Evolutionary conservation across 2,113 vertebrate genomes (phyloP).

Genomic region (Actenoides hombroni): DNA sequence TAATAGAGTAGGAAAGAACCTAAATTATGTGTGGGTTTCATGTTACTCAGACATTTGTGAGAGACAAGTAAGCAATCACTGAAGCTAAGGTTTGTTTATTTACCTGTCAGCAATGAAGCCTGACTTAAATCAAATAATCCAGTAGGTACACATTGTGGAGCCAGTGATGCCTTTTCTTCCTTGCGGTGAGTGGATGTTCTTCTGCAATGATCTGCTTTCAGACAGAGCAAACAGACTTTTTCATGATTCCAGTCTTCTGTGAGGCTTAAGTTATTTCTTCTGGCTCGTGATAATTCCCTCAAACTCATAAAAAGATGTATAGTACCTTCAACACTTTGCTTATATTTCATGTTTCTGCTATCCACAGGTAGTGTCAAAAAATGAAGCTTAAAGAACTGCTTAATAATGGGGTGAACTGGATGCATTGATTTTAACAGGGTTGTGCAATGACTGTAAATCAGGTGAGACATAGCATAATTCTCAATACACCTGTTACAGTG

Average conservation of each 20-base stretch:
- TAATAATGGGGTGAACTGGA: background rate
- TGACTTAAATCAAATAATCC: slow-evolving; percentile 8
- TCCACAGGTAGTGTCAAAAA: background rate
- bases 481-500: background rate
- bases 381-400: background rate
- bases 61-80: background rate
- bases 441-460: background rate
- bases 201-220: background rate
- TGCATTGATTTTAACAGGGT: background rate
- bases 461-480: background rate
- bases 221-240: background rate
- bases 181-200: background rate
- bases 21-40: background rate
- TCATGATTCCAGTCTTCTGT: background rate
- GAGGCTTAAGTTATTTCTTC: background rate
- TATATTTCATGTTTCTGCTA: background rate
- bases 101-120: slow-evolving; percentile 23
- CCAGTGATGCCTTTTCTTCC: background rate
- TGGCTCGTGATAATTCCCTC: background rate
- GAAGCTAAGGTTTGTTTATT: slow-evolving; percentile 44
- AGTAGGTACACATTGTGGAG: background rate
- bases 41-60: background rate
- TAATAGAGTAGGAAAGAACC: background rate
- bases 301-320: background rate
- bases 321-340: background rate